Evolutionary conservation across 2,113 vertebrate species (phyloP), one percentile per base, ranked within the genome.

Genomic region (Edolisoma coerulescens): DNA sequence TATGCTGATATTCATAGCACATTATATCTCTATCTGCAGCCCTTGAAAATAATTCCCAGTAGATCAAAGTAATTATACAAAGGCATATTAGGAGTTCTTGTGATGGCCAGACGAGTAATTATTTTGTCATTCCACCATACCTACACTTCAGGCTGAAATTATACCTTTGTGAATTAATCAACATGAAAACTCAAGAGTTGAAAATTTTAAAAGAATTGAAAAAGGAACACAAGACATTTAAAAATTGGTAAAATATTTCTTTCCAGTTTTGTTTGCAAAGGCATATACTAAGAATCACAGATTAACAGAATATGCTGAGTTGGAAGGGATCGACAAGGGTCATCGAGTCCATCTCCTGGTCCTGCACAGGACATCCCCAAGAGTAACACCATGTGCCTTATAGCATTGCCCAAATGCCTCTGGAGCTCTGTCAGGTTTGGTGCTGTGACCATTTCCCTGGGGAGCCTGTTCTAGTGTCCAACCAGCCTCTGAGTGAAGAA

Each of bases 401-500:
- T 11, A 41, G 5, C 7, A 21, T 49, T 30, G 8, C 3, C 24
- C 35, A 49, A 35, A 24, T 1, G 2, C 2, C 13, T 7, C 30
- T 21, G 41, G 42, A 35, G 4, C 20, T 57, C 24, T 42, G 8
- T 9, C 13, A 35, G 60, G 7, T 0, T 63, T 67, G 20, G 10
- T 42, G 26, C 42, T 9, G 16, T 42, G 52, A 41, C 16, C 10
- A 13, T 16, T 24, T 49, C 26, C 35, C 20, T 57, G 24, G 3
- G 10, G 13, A 75, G 7, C 4, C n/a, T 57, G 8, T 50, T 57
- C 16, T 13, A 30, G 35, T 20, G 24, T 3, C 11, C 70, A 65
- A 1, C 1, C 10, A 39, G 2, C 11, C 7, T n/a, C 30, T 24
- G n/a, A 5, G 13, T 9, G 24, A n/a, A 41, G 16, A n/a, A 6